Percentiles rank a stretch among this genome's conserved stretches.
phyloP scores from a whole-genome alignment of 2,797 vertebrate genomes.

The Chelon labrosus region DNA sequence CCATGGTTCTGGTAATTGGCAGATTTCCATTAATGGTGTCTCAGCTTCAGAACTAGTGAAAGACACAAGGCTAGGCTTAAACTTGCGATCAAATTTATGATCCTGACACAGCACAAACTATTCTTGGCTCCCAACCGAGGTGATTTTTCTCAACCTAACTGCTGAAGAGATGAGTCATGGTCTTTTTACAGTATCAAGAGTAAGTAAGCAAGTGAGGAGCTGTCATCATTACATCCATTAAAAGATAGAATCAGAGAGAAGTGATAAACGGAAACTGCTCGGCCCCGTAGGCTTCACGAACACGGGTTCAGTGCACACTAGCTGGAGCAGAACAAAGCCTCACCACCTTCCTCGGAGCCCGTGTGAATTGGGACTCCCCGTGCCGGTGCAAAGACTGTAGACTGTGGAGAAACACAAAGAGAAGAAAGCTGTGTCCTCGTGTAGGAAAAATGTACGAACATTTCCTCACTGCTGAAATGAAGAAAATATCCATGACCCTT shows the following conservation, averaged over 20 bases:
- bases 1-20: background rate
- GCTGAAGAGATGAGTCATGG: constrained; percentile 32
- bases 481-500: constrained; percentile 18
- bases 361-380: constrained; percentile 50
- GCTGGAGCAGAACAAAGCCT: constrained; percentile 67
- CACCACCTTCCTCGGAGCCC: constrained; percentile 51
- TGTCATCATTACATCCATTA: constrained; percentile 39
- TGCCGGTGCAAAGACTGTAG: constrained; percentile 14
- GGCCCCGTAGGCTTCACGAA: constrained; percentile 49
- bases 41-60: constrained; percentile 10
- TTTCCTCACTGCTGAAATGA: constrained; percentile 6
- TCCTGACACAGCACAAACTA: constrained; percentile 17
- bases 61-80: background rate
- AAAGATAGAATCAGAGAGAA: constrained; percentile 38
- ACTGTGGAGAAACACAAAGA: constrained; percentile 11
- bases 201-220: constrained; percentile 24
- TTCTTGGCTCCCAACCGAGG: constrained; percentile 4
- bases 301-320: constrained; percentile 55
- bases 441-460: constrained; percentile 8
- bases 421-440: constrained; percentile 9
- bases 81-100: constrained; percentile 16
- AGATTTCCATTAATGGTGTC: constrained; percentile 33
- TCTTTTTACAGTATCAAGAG: constrained; percentile 39
- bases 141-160: background rate
- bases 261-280: constrained; percentile 52